These are phyloP conservation scores for Phaedon cochleariae DNA, from an alignment of 2,888 invertebrate species.

Conservation along the genomic window DNA sequence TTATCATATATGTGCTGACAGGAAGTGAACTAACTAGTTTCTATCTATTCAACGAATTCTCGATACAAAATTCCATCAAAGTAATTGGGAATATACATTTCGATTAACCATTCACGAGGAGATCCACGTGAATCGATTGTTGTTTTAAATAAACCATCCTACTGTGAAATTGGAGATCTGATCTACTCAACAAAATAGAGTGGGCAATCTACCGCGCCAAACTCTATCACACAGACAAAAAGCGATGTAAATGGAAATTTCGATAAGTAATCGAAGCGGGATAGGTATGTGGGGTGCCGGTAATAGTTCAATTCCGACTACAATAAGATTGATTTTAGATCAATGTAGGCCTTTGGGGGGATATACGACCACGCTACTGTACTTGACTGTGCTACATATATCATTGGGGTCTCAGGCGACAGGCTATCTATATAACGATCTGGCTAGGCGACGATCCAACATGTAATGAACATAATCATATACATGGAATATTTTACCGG, in stretches of 20 bases:
- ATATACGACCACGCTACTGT: conserved; percentile 44
- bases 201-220: conserved; percentile 28
- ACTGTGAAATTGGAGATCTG: conserved; percentile 22
- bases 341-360: conserved; percentile 39
- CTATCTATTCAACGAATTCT: not conserved
- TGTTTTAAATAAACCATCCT: conserved; percentile 21
- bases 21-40: not conserved
- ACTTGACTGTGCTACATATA: conserved; percentile 47
- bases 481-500: conserved; percentile 47
- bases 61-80: not conserved
- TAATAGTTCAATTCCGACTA: conserved; percentile 39
- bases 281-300: conserved; percentile 19
- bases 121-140: conserved; percentile 17
- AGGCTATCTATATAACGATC: conserved; percentile 40
- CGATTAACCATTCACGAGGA: not conserved
- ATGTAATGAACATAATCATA: conserved; percentile 52
- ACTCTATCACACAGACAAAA: conserved; percentile 35
- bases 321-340: conserved; percentile 44
- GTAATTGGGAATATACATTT: conserved; percentile 1
- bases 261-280: conserved; percentile 37
- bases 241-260: conserved; percentile 35
- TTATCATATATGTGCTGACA: not conserved
- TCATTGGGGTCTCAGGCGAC: conserved; percentile 38
- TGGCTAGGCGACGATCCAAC: conserved; percentile 47
- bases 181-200: conserved; percentile 22